Conservation (phyloP, 2,113 vertebrate genomes). For the Formicarius rufipectus region DNA sequence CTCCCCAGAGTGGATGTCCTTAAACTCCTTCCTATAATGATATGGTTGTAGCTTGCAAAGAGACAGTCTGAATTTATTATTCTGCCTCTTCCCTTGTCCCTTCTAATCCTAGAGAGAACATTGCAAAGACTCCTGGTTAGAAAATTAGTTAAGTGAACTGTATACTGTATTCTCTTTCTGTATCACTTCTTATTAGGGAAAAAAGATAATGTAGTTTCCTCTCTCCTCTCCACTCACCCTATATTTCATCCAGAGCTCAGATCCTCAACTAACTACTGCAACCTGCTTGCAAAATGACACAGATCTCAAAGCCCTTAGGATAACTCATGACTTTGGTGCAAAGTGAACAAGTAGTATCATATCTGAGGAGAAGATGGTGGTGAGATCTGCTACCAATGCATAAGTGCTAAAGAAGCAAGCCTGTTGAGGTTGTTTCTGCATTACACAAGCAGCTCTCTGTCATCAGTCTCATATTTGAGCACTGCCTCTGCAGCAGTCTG, state of each 20-base stretch:
- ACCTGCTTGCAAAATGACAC: not conserved
- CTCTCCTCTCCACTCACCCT: not conserved
- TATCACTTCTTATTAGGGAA: conserved; percentile 12
- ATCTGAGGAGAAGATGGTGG: not conserved
- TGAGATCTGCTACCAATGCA: not conserved
- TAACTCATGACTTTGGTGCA: not conserved
- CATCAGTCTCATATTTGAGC: not conserved
- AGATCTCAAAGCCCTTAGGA: not conserved
- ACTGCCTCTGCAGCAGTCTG: not conserved
- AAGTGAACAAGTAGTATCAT: not conserved
- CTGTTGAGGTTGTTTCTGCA: not conserved
- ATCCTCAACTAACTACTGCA: not conserved
- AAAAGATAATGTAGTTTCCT: not conserved
- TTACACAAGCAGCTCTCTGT: not conserved
- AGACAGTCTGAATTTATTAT: conserved; percentile 37
- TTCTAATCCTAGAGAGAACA: conserved; percentile 53
- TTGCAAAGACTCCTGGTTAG: conserved; percentile 51
- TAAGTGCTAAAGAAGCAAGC: not conserved
- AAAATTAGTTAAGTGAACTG: conserved; percentile 62
- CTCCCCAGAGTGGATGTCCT: conserved; percentile 16
- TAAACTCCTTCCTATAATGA: conserved; percentile 37
- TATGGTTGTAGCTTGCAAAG: conserved; percentile 24
- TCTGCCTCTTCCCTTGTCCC: conserved; percentile 47
- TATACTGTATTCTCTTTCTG: conserved; percentile 20
- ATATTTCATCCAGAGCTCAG: not conserved